These are phyloP conservation scores for Harpagifer antarcticus DNA, from an alignment of 2,797 vertebrate genomes.

Conservation along the genomic window DNA sequence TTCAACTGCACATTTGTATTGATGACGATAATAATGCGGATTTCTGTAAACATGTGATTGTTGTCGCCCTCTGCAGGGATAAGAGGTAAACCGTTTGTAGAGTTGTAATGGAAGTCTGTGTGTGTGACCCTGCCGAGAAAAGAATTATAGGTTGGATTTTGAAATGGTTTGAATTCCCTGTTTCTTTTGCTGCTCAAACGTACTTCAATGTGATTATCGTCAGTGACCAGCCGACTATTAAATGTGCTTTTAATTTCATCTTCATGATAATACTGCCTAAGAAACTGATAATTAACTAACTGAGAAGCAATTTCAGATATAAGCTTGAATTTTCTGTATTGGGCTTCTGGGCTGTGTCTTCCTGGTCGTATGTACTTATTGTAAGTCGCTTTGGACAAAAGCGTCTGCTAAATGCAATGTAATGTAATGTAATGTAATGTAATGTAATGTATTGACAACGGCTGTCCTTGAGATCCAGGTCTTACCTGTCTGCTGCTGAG, in stretches of 20 bases:
- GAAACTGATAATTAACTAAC: neutral
- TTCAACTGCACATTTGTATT: neutral
- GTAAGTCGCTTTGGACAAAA: too few relatives aligned
- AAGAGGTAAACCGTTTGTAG: conserved; percentile 1
- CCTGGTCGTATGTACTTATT: too few relatives aligned
- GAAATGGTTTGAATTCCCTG: neutral
- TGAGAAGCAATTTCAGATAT: neutral
- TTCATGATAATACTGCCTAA: neutral
- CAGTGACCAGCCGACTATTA: neutral
- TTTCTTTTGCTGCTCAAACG: neutral
- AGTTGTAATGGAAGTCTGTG: neutral
- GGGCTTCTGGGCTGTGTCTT: too few relatives aligned
- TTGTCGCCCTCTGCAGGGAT: conserved; percentile 26
- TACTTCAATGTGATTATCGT: neutral
- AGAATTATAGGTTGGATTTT: neutral
- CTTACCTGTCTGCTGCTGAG: conserved; percentile 88
- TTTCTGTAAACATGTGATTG: neutral
- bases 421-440: too few relatives aligned
- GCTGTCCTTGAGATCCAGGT: neutral
- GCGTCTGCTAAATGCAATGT: too few relatives aligned
- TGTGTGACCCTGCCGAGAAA: neutral
- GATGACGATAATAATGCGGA: neutral
- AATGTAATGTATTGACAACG: neutral
- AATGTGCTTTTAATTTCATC: neutral
- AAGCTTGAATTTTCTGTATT: neutral